Evolutionary conservation across 2,113 vertebrate genomes (phyloP), one percentile per base, ranked within the genome.

Genomic region (Neolamprologus fasciatus): DNA sequence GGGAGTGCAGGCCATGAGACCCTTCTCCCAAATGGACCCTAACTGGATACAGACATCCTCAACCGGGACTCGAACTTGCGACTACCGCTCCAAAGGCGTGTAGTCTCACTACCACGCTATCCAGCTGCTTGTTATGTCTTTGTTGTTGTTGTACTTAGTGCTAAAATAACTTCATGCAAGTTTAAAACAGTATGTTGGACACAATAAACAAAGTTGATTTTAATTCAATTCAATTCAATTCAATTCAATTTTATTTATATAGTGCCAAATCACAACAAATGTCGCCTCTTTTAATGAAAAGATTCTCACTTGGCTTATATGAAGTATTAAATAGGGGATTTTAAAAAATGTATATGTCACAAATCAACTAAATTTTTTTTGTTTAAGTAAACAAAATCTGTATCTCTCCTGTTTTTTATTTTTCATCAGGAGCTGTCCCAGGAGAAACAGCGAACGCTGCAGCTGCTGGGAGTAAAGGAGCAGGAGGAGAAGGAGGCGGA

Each of bases 371-470:
- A 1, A 2, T 16, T 3, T 17, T 17, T 19, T 19, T 11, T 13
- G 6, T 63, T 23, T 26, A 50, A 47, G 6, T 50, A 19, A 50
- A 0, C 2, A 50, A 12, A 9, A 40, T 8, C 17, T 33, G 13
- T 33, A 10, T 54, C 3, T 21, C 0, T 21, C 6, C 14, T 4
- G 3, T 37, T 42, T 7, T 45, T 7, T 0, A 21, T 23, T 26
- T 13, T n/a, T 51, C 17, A 26, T 19, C 93, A 99, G 99, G 97
- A 98, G 61, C 97, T 99, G 45, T 98, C 98, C 8, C 85, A 97
- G 90, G 99, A 99, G 96, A 99, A 99, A 90, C 97, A 96, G 92
- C 96, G 96, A 87, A 99, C 98, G 42, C 93, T 99, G 86, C 96
- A 98, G 87, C 97, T 98, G 94, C 93, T 99, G 83, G 96, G 96